Evolutionary conservation across 2,888 invertebrate species (phyloP).

Genomic region (Trisateles emortualis): DNA sequence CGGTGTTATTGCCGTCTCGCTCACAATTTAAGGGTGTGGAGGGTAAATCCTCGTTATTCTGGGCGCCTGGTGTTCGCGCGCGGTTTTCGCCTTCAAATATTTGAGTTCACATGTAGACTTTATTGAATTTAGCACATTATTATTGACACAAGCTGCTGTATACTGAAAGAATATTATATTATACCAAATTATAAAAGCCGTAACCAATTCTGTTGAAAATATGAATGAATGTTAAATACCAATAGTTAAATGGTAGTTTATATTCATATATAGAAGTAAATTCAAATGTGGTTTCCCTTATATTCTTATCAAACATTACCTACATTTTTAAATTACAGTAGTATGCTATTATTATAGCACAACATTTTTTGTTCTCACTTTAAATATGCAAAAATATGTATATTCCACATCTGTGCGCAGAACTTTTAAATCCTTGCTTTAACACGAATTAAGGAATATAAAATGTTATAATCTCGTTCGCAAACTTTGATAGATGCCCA

Average conservation of each 20-base stretch:
- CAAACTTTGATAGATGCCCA: conserved; percentile 61
- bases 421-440: conserved; percentile 33
- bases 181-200: not conserved
- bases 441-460: conserved; percentile 37
- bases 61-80: conserved; percentile 37
- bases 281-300: too few relatives aligned
- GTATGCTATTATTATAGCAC: too few relatives aligned
- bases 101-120: conserved; percentile 40
- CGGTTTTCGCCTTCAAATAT: conserved; percentile 44
- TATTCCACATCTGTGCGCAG: conserved; percentile 26
- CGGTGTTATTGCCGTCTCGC: conserved; percentile 27
- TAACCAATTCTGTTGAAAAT: too few relatives aligned
- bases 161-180: not conserved
- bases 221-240: too few relatives aligned
- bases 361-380: not conserved
- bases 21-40: conserved; percentile 36
- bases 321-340: too few relatives aligned
- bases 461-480: conserved; percentile 53
- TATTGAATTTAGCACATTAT: conserved; percentile 28
- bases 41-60: conserved; percentile 32
- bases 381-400: conserved; percentile 31
- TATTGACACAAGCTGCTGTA: conserved; percentile 8
- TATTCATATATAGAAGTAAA: too few relatives aligned
- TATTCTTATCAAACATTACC: too few relatives aligned
- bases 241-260: too few relatives aligned